Conservation (phyloP, 2,888 invertebrate species). For the Charanyca ferruginea region DNA sequence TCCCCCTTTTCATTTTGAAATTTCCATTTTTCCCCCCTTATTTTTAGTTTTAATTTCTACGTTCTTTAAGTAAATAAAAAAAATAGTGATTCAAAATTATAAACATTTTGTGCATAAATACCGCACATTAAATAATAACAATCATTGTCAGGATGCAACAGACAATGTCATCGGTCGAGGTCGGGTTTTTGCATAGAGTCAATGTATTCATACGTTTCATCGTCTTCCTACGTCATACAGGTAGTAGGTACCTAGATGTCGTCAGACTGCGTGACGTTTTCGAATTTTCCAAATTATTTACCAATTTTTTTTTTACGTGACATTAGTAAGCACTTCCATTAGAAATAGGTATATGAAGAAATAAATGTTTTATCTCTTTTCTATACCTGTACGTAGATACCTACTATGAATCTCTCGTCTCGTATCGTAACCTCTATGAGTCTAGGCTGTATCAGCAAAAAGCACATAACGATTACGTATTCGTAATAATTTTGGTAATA, state of each 20-base stretch:
- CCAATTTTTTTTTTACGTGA: not conserved
- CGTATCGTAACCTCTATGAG: not conserved
- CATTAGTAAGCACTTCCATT: not conserved
- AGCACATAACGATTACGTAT: not conserved
- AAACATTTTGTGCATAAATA: slow-evolving; percentile 7
- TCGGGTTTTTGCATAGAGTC: slow-evolving; percentile 36
- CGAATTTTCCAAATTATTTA: slow-evolving; percentile 9
- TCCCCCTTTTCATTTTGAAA: no score
- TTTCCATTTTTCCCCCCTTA: no score
- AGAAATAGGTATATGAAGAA: not conserved
- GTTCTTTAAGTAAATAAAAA: no score
- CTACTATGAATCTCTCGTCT: not conserved
- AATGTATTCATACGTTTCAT: slow-evolving; percentile 35
- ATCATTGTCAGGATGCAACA: slow-evolving; percentile 19
- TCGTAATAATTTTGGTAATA: no score
- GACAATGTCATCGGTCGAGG: slow-evolving; percentile 52
- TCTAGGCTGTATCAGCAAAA: no score
- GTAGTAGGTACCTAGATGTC: not conserved
- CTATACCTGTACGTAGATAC: not conserved
- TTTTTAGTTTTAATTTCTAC: no score
- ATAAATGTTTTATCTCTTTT: not conserved
- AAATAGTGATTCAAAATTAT: slow-evolving; percentile 20
- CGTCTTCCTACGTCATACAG: slow-evolving; percentile 30
- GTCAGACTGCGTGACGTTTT: slow-evolving; percentile 36
- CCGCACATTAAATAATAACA: slow-evolving; percentile 12